A percentile compares a stretch with the other conserved stretches of the same genome.
Conservation (phyloP, 2,888 invertebrate species). For the Prosapia bicincta region DNA sequence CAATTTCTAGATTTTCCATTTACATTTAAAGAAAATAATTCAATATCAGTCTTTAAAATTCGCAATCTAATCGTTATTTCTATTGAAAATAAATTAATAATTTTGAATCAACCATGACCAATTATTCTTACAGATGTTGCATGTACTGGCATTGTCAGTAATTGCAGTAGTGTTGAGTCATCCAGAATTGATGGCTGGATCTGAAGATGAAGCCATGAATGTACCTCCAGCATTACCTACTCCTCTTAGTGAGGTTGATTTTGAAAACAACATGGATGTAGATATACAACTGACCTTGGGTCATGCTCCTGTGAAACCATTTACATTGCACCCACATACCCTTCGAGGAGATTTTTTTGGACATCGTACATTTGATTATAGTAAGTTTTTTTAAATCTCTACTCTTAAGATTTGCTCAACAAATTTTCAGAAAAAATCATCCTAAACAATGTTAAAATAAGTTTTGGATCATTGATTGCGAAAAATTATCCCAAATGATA, state of each 20-base stretch:
- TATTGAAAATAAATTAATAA: too few species aligned
- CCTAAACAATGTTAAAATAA: too few species aligned
- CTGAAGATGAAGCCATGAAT: constrained; percentile 42
- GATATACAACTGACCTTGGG: constrained; percentile 15
- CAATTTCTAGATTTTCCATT: too few species aligned
- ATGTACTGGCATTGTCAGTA: constrained; percentile 69
- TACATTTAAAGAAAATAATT: too few species aligned
- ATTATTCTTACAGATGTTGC: constrained; percentile 66
- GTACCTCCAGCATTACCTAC: constrained; percentile 55
- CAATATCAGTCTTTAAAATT: too few species aligned
- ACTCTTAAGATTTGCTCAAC: too few species aligned
- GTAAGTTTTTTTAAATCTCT: too few species aligned
- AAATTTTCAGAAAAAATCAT: too few species aligned
- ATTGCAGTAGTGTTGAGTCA: constrained; percentile 71
- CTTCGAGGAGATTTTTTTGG: neutral
- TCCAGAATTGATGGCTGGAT: constrained; percentile 63
- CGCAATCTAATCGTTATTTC: too few species aligned
- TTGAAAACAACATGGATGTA: constrained; percentile 40
- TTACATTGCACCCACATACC: neutral
- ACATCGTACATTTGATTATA: neutral
- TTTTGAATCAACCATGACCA: too few species aligned
- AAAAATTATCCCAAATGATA: too few species aligned
- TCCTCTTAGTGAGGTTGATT: constrained; percentile 67
- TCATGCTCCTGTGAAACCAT: constrained; percentile 10
- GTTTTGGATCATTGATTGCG: too few species aligned